These are phyloP conservation scores for Slavum lentiscoides DNA, from an alignment of 2,888 invertebrate species.

Conservation along the genomic window DNA sequence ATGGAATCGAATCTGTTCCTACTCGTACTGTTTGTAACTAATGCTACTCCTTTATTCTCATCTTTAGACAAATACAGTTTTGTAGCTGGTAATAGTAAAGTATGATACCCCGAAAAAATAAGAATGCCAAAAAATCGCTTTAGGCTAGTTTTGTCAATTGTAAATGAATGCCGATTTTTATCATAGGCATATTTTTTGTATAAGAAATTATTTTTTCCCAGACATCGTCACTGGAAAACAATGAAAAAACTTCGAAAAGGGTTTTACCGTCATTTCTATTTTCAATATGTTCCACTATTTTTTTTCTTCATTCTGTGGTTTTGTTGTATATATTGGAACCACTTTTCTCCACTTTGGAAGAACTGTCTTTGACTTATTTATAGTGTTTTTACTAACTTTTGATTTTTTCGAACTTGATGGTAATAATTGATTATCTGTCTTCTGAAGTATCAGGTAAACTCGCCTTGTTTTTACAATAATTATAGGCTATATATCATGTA, in stretches of 20 bases:
- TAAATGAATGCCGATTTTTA: constrained; percentile 30
- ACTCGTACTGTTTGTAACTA: constrained; percentile 16
- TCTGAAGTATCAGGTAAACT: constrained; percentile 23
- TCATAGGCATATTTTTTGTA: constrained; percentile 17
- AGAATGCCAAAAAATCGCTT: constrained; percentile 5
- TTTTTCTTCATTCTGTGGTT: constrained; percentile 30
- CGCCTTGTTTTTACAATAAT: too few species aligned
- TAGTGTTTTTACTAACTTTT: constrained; percentile 18
- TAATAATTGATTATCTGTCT: constrained; percentile 14
- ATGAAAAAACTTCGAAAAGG: not conserved
- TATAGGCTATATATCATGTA: too few species aligned
- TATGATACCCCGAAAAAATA: constrained; percentile 23
- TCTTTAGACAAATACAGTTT: not conserved
- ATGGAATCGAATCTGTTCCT: constrained; percentile 20
- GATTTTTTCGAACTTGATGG: constrained; percentile 6
- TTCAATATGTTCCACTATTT: constrained; percentile 16
- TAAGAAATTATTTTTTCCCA: constrained; percentile 20
- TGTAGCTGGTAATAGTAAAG: constrained; percentile 25
- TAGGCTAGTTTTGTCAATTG: constrained; percentile 29
- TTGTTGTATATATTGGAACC: constrained; percentile 17
- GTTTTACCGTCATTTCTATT: constrained; percentile 5
- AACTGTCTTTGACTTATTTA: constrained; percentile 30
- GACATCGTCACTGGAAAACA: constrained; percentile 18
- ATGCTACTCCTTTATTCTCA: constrained; percentile 9
- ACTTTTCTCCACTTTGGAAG: constrained; percentile 23